Evolutionary conservation across 2,113 vertebrate species (phyloP).

Genomic region (Osmerus eperlanus): DNA sequence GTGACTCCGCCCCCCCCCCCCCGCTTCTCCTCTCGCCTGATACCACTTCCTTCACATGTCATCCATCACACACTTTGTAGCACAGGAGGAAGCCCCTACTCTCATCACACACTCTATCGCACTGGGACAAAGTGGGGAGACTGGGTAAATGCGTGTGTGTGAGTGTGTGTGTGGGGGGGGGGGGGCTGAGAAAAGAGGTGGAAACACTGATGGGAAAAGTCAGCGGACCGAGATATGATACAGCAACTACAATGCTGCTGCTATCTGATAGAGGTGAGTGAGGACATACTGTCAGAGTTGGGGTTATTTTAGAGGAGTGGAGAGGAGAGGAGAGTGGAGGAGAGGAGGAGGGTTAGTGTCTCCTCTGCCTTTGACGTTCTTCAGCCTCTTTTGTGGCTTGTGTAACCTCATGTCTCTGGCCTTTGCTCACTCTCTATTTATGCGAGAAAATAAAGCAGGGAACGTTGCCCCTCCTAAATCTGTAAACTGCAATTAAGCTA

Average conservation of each 20-base stretch:
- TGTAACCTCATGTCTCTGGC: slow-evolving; percentile 76
- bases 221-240: too few species aligned
- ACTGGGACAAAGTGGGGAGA: background rate
- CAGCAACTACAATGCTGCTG: too few species aligned
- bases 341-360: slow-evolving; percentile 55
- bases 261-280: too few species aligned
- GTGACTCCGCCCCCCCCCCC: too few species aligned
- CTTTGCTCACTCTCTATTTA: slow-evolving; percentile 76
- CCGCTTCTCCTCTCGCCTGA: too few species aligned
- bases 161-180: background rate
- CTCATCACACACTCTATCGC: too few species aligned
- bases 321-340: too few species aligned
- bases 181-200: background rate
- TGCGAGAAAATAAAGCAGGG: slow-evolving; percentile 78
- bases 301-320: background rate
- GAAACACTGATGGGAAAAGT: background rate
- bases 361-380: slow-evolving; percentile 66
- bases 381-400: slow-evolving; percentile 72
- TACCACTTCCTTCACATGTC: too few species aligned
- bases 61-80: too few species aligned
- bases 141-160: background rate
- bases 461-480: slow-evolving; percentile 78
- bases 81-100: too few species aligned
- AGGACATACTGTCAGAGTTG: too few species aligned
- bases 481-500: slow-evolving; percentile 80